A percentile compares a stretch with the other conserved stretches of the same genome.
Evolutionary conservation across 2,797 vertebrate genomes (phyloP).

Genomic region (Otolemur crassicaudatus): DNA sequence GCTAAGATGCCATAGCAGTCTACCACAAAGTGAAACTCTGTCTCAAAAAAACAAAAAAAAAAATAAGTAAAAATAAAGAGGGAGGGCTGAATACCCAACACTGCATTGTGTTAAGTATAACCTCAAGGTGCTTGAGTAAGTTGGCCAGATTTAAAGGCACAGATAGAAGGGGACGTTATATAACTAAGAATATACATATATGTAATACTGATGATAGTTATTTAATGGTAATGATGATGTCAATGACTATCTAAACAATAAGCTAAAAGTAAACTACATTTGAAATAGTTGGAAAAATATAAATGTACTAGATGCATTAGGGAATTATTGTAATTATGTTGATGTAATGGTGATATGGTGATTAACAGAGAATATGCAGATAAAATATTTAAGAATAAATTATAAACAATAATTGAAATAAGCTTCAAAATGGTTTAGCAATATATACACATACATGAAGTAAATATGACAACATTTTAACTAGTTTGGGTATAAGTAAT

Average conservation of each 20-base stretch:
- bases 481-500: neutral
- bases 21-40: too few species aligned
- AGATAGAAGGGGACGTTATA: neutral
- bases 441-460: neutral
- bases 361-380: constrained; percentile 1
- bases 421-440: constrained; percentile 48
- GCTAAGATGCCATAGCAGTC: too few species aligned
- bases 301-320: constrained; percentile 1
- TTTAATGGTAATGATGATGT: constrained; percentile 27
- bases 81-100: neutral
- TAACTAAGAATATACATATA: neutral
- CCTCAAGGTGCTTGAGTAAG: neutral
- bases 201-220: neutral
- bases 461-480: constrained; percentile 10
- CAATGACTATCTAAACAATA: constrained; percentile 6
- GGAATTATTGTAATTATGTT: constrained; percentile 42
- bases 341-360: neutral
- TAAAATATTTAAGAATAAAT: constrained; percentile 51
- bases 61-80: too few species aligned
- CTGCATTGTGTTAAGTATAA: neutral
- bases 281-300: constrained; percentile 6
- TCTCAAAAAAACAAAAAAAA: too few species aligned
- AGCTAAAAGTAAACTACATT: constrained; percentile 41
- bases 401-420: neutral
- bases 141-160: neutral